Conservation (phyloP, 2,113 vertebrate genomes). For the Hippolais icterina region DNA sequence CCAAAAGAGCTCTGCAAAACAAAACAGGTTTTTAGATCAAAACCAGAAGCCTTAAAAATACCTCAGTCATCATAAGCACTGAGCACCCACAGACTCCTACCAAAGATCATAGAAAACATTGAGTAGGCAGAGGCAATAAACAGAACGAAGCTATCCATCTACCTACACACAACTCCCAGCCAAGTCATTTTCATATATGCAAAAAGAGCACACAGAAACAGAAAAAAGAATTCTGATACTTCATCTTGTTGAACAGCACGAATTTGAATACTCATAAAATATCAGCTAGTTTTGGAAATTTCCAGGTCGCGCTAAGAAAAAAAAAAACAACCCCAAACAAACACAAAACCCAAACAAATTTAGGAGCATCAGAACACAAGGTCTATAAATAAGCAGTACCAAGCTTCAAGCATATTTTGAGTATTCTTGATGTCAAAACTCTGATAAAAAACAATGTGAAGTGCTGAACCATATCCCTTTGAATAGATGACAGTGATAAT, state of each 20-base stretch:
- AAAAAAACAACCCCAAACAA: too few relatives aligned
- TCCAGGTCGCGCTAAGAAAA: background rate
- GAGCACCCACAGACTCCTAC: conserved; percentile 57
- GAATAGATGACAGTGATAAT: background rate
- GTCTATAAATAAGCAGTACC: background rate
- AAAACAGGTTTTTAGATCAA: background rate
- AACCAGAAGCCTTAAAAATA: conserved; percentile 53
- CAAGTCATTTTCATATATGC: background rate
- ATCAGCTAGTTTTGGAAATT: background rate
- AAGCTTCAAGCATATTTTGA: background rate
- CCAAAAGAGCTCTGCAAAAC: background rate
- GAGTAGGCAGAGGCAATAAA: conserved; percentile 51
- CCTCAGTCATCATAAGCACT: conserved; percentile 58
- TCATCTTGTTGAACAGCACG: background rate
- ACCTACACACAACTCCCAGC: background rate
- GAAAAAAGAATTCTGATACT: background rate
- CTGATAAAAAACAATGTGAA: background rate
- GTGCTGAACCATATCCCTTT: background rate
- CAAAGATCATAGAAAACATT: conserved; percentile 58
- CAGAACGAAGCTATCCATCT: conserved; percentile 21
- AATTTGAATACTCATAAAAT: background rate
- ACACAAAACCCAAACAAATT: background rate
- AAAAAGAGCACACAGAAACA: background rate
- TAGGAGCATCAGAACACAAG: background rate
- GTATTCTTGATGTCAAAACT: background rate